These are phyloP conservation scores for Poeciliopsis prolifica DNA, from an alignment of 2,113 vertebrate genomes.

Conservation along the genomic window DNA sequence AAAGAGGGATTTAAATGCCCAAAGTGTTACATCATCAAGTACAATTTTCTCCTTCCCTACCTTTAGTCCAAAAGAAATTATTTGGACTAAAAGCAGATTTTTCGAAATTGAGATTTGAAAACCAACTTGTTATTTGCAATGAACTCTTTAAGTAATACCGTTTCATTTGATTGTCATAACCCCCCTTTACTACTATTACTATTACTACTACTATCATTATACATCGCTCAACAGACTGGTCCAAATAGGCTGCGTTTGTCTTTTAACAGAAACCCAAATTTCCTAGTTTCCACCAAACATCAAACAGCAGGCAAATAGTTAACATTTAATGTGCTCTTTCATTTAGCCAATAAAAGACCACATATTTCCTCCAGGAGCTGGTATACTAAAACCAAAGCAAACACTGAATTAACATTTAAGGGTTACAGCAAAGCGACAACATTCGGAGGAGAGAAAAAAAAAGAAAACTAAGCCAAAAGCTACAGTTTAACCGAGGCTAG, in stretches of 20 bases:
- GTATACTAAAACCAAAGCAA: background rate
- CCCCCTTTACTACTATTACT: no score
- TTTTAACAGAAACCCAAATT: slow-evolving; percentile 11
- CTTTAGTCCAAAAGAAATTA: no score
- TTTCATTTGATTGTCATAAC: background rate
- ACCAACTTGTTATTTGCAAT: no score
- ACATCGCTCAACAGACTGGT: background rate
- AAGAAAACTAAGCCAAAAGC: background rate
- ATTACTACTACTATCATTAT: background rate
- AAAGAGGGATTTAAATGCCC: no score
- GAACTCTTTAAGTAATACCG: no score
- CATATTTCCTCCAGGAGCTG: slow-evolving; percentile 3
- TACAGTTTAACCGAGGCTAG: background rate
- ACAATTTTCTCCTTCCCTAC: no score
- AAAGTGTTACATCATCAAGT: no score
- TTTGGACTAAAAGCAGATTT: no score
- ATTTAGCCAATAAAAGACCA: background rate
- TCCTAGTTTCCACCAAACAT: background rate
- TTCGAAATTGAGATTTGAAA: no score
- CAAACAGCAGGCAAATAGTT: background rate
- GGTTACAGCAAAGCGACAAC: background rate
- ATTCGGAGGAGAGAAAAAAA: background rate
- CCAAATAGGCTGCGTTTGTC: background rate
- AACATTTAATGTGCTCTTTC: background rate
- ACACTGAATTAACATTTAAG: background rate